Base-by-base conservation (phyloP, 1,140 invertebrate genomes). In the Orchesella cincta region DNA sequence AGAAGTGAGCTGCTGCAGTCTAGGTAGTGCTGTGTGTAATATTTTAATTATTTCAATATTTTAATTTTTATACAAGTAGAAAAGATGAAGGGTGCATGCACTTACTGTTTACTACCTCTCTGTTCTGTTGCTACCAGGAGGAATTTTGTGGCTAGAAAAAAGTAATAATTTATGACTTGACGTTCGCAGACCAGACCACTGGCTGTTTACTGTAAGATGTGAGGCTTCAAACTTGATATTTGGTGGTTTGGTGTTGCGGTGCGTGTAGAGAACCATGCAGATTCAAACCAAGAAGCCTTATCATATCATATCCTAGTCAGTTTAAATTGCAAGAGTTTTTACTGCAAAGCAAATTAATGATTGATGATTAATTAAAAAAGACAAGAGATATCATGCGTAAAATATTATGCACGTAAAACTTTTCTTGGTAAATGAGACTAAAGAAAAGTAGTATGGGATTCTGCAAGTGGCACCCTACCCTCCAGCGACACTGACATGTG, bases 121-220 rank as follows among this genome's bases (percentile, higher is more conserved):
- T 5, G 18, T 18, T 8, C 39, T 46, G 18, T 5, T 46, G 18
- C 39, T 18, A 46, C 39, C 39, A 46, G 18, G 39, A 46, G 18
- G 39, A 46, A 46, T 46, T 46, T 46, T 46, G 39, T 8, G 5
- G 39, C 39, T 5, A 23, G 5, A 12, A 57, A 57, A 57, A 57
- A n/a, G 52, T 57, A 57, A n/a, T n/a, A n/a, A 57, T 57, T 57
- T 57, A 57, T 57, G 52, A 57, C 52, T n/a, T 26, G 52, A 57
- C 23, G 52, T 14, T n/a, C 52, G 12, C 14, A n/a, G 39, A 46
- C 20, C 14, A n/a, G 52, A 26, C 23, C 23, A 26, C 52, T 57
- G 23, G 52, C 52, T 57, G 39, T 46, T 46, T 46, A 46, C 39
- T 46, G 39, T 18, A 8, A n/a, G n/a, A n/a, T n/a, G n/a, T n/a